Percentiles rank a stretch among this genome's conserved stretches.
These are phyloP conservation scores for Mohoua ochrocephala DNA, from an alignment of 2,113 vertebrate species.

Conservation along the genomic window DNA sequence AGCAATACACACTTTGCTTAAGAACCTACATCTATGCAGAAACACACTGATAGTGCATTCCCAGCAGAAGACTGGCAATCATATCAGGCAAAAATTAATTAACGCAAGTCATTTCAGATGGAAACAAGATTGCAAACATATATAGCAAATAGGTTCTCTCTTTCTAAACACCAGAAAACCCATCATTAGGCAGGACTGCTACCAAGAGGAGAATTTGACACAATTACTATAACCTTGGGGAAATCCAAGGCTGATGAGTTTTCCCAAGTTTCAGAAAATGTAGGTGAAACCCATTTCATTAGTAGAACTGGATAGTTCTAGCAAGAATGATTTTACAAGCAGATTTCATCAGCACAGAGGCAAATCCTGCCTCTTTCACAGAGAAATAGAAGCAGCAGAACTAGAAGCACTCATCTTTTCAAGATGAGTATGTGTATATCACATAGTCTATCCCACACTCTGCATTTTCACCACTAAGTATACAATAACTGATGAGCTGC, in stretches of 20 bases:
- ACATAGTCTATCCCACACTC: fast-evolving
- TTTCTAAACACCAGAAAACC: neutral
- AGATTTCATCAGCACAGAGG: neutral
- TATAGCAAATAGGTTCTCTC: neutral
- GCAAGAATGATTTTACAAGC: neutral
- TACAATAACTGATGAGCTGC: neutral
- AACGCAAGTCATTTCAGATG: neutral
- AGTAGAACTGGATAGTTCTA: neutral
- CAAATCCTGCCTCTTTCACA: neutral
- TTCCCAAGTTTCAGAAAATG: neutral
- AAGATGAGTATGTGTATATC: neutral
- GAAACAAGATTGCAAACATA: neutral
- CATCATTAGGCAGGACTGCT: neutral
- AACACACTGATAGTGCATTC: neutral
- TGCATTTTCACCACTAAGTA: neutral
- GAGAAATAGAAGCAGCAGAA: neutral
- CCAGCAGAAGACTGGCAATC: neutral
- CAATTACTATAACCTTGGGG: neutral
- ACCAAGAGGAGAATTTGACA: neutral
- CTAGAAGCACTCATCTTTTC: neutral
- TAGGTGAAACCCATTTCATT: neutral
- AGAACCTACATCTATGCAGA: neutral
- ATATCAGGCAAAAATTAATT: neutral
- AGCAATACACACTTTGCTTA: slow-evolving; percentile 21
- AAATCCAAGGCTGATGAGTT: neutral